Conservation (phyloP, 2,888 invertebrate genomes). For the Blastobasis lacticolella region DNA sequence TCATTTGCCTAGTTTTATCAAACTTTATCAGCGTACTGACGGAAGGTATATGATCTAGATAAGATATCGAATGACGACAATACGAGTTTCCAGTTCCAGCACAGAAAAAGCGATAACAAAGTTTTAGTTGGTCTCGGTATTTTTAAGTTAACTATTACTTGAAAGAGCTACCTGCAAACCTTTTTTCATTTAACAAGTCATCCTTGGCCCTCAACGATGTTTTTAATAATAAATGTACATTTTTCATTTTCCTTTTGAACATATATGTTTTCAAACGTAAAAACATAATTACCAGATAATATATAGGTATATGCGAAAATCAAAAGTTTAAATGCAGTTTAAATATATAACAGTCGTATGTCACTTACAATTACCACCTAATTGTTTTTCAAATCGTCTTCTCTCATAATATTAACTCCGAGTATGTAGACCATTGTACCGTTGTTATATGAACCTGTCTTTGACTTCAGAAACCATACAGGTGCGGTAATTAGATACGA, state of each 20-base stretch:
- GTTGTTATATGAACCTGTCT: neutral
- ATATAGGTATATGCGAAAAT: neutral
- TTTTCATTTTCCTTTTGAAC: no score
- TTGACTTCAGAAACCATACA: slow-evolving; percentile 4
- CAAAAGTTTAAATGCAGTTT: neutral
- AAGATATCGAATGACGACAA: slow-evolving; percentile 56
- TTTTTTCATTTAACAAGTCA: no score
- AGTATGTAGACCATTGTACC: no score
- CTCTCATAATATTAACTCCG: no score
- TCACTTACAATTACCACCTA: neutral
- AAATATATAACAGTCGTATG: neutral
- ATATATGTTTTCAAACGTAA: no score
- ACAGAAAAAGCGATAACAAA: slow-evolving; percentile 8
- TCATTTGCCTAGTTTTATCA: slow-evolving; percentile 47
- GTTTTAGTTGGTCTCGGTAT: no score
- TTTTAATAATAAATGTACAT: no score
- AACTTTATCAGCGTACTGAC: slow-evolving; percentile 45
- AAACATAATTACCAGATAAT: no score
- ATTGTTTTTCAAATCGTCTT: neutral
- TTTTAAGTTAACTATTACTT: no score
- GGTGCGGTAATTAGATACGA: slow-evolving; percentile 1
- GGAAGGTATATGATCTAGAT: slow-evolving; percentile 53
- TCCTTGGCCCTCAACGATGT: no score
- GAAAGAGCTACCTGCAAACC: no score
- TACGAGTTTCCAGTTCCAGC: slow-evolving; percentile 32